Conservation (phyloP, 2,888 invertebrate species). For the Hyppa rectilinea region DNA sequence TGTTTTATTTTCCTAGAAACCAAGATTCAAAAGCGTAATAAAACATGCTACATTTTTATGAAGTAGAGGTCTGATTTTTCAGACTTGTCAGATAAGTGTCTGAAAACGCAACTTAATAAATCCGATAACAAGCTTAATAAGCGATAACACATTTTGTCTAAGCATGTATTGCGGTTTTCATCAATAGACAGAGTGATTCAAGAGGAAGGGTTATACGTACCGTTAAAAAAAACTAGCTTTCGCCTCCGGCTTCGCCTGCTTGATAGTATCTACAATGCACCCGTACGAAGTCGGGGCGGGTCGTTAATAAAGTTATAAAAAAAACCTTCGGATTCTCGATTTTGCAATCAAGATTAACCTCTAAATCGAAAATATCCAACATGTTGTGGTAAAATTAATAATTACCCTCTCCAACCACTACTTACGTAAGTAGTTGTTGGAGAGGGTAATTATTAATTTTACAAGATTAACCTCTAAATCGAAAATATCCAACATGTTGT, state of each 20-base stretch:
- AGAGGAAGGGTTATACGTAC: too few species aligned
- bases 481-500: neutral
- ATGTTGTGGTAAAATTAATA: conserved; percentile 6
- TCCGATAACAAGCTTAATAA: neutral
- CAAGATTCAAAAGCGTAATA: neutral
- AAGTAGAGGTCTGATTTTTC: neutral
- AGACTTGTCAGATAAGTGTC: neutral
- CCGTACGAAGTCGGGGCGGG: too few species aligned
- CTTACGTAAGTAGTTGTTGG: conserved; percentile 8
- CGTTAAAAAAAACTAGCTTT: too few species aligned
- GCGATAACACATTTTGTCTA: neutral
- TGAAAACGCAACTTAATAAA: neutral
- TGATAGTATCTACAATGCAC: too few species aligned
- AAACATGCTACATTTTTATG: neutral
- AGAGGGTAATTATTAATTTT: too few species aligned
- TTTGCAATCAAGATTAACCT: conserved; percentile 4
- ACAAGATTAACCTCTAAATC: neutral
- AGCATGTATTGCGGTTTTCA: too few species aligned
- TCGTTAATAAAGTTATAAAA: too few species aligned
- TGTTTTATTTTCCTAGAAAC: neutral
- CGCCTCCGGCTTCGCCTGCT: too few species aligned
- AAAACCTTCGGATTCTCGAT: neutral
- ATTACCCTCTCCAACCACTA: neutral
- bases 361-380: neutral
- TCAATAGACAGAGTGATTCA: too few species aligned